Evolutionary conservation across 2,797 vertebrate genomes (phyloP).

Genomic region (Pseudochirops cupreus): DNA sequence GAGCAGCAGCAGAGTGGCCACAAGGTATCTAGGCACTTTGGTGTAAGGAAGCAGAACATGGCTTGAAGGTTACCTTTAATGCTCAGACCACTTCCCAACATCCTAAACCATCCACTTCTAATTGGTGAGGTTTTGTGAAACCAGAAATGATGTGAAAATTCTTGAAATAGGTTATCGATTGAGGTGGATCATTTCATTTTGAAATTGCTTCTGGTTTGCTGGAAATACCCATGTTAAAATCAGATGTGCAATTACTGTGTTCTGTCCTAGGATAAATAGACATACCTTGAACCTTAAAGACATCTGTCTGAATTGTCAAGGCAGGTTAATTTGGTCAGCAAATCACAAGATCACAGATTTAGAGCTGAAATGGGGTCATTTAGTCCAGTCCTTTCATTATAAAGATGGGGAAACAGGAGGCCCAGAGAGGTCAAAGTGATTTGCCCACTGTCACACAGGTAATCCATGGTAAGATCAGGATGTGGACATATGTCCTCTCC

Average conservation of each 20-base stretch:
- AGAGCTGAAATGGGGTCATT: not conserved
- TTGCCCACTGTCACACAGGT: not conserved
- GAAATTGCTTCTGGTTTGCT: not conserved
- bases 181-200: not conserved
- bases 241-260: not conserved
- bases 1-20: not conserved
- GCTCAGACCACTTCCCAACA: not conserved
- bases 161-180: not conserved
- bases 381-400: not conserved
- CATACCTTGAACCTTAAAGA: not conserved
- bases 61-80: not conserved
- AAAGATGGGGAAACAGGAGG: not conserved
- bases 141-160: not conserved
- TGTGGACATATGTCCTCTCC: not conserved
- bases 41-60: not conserved
- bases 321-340: not conserved
- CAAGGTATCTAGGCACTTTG: not conserved
- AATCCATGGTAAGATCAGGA: not conserved
- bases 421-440: not conserved
- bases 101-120: not conserved
- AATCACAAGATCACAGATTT: not conserved
- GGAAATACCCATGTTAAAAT: not conserved
- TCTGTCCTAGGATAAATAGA: not conserved
- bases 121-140: not conserved
- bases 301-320: not conserved